These are phyloP conservation scores for Campoletis sonorensis DNA, from an alignment of 1,140 invertebrate genomes.

Conservation along the genomic window DNA sequence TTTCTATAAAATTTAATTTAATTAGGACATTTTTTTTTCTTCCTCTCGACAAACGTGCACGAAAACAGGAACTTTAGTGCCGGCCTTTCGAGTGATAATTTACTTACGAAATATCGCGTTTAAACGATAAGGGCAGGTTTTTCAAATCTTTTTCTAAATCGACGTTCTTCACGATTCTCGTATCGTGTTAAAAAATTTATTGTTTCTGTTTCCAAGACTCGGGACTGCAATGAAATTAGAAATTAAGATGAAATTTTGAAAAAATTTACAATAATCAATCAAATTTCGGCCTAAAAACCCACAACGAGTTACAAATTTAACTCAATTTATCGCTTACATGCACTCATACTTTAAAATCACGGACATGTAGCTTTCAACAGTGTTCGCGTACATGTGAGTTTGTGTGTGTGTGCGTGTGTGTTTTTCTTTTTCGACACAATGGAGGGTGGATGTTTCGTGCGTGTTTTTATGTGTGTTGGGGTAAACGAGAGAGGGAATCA, in stretches of 20 bases:
- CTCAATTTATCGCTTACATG: background rate
- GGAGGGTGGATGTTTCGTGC: constrained; percentile 30
- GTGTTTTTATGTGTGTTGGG: constrained; percentile 26
- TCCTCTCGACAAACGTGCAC: too few species aligned
- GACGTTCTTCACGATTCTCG: too few species aligned
- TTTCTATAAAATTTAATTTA: too few species aligned
- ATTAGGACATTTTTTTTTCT: too few species aligned
- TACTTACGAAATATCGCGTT: background rate
- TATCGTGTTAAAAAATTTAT: too few species aligned
- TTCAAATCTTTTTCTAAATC: background rate
- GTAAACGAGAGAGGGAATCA: background rate
- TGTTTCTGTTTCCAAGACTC: too few species aligned
- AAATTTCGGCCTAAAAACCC: background rate
- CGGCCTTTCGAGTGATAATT: background rate
- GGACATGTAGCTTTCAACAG: background rate
- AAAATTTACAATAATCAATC: too few species aligned
- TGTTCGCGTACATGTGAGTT: background rate
- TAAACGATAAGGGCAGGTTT: background rate
- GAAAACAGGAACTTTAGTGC: background rate
- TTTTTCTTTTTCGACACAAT: constrained; percentile 3
- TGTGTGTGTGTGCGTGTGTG: too few species aligned
- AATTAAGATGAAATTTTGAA: too few species aligned
- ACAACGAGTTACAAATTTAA: background rate
- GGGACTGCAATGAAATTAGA: too few species aligned
- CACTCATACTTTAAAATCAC: too few species aligned